Base-by-base conservation (phyloP, 2,797 vertebrate genomes). In the Poliocrania exsul region DNA sequence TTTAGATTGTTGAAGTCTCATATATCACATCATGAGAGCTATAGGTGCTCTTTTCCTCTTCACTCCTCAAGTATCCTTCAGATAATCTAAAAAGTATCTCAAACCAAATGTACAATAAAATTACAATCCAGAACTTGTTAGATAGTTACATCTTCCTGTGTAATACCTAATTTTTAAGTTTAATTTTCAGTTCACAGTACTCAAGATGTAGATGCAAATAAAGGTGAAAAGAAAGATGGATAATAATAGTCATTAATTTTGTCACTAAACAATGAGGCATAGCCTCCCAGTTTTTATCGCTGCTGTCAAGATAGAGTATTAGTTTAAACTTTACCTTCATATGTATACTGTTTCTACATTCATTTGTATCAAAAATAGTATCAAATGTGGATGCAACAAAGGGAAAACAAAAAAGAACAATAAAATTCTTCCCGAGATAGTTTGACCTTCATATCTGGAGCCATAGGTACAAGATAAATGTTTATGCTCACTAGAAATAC, bases 221-320 rank as follows among this genome's bases (percentile, higher is more conserved):
- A 96, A 97, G 86, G 90, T 95, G 72, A 95, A 95, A 60, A 83
- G 57, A 91, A 97, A 96, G 91, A 96, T 92, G 92, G 90, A 95
- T 94, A 93, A 96, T 96, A 93, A 96, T 96, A 92, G 64, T 95
- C 75, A 95, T 96, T 96, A 95, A 97, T 95, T 97, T 96, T 97
- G 90, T 95, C 92, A 96, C 80, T 94, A 96, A 95, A 94, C 95
- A 97, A 96, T 95, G 87, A 96, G 93, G 88, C 97, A 97, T 93
- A 93, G 64, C 62, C 73, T 96, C 88, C 96, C 96, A 80, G 61
- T 95, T 97, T 96, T 97, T 96, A 96, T 92, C 57, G 2, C 51
- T 90, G 58, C 61, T 92, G 67, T 73, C 86, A 96, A 95, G 95
- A 82, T 23, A 94, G 95, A 95, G 73, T 53, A 88, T 96, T 91